Base-by-base conservation (phyloP, 1,140 invertebrate species). In the Dufourea novaeangliae region DNA sequence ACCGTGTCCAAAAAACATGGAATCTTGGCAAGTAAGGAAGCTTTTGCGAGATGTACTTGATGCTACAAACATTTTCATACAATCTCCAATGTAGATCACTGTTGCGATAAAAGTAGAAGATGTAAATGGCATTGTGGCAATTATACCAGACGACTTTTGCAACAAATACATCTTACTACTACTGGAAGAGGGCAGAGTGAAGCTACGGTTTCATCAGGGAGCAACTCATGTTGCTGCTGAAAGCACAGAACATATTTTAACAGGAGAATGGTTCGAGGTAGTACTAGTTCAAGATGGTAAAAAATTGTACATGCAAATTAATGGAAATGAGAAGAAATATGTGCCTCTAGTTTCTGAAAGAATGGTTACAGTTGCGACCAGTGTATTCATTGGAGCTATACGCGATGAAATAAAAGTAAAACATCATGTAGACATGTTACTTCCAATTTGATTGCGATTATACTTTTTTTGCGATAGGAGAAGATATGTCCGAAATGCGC, bases 291-390 rank as follows among this genome's bases (percentile, higher is more conserved):
- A 64, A 25, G 39, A 68, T 59, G 41, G 39, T 37, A 64, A 68
- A 59, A 68, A 41, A 44, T 25, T 79, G 7, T 79, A 79, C n/a
- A 75, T 79, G 41, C 78, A 75, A 61, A 17, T 79, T 41, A 79
- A 79, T 52, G 78, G 71, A 25, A 63, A 76, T 76, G 56, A 79
- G 8, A 79, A 77, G 14, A 67, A 25, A 59, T 77, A 79, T 54
- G 1, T 77, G 20, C 37, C 78, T 37, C 39, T 27, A 46, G 12
- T 5, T 2, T 68, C 74, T 1, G 54, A 76, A 61, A 29, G 22
- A 22, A 46, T 39, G 17, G 39, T 76, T 37, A 62, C n/a, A 37
- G 67, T 41, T 61, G 11, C 11, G 27, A 44, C 22, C 14, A 44
- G 62, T 25, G 32, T 79, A 37, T 44, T 59, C 22, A 22, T 78